Evolutionary conservation across 53 echinoderm and acorn worm species (phyloP), one percentile per base, ranked within the genome.

Genomic region (Mesocentrotus franciscanus): DNA sequence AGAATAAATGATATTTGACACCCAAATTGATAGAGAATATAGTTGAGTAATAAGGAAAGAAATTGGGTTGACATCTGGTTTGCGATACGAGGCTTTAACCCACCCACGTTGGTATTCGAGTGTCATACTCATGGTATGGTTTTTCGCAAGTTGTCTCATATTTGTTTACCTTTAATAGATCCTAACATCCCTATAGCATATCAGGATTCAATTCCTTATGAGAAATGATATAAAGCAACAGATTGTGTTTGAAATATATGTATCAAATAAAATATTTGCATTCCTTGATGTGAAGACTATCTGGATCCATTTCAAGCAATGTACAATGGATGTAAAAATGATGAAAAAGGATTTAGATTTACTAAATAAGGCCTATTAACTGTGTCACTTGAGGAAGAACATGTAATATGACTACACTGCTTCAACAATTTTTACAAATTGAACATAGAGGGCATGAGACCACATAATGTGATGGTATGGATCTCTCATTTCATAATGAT

Each of bases 371-470:
- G 66, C 22, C 7, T 7, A 5, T 68, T 26, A 68, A 68, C 18
- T 24, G 8, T 24, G 24, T 24, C 24, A 26, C 9, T 9, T 76
- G 0, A 27, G 13, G n/a, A 30, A 30, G 75, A 32, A 30, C 12
- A 75, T 32, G 30, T 15, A 12, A 76, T 76, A 27, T 32, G 13
- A 30, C 30, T 1, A 36, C 36, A 14, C 7, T 22, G 42, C 36
- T 18, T 5, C 17, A 17, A 79, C 6, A 7, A 9, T 2, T 81
- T 36, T 81, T 13, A 18, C 1, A 42, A 11, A 39, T 27, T n/a
- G 87, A 87, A 87, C 87, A 87, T 58, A 87, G 87, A 87, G 87
- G 87, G 87, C 87, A 58, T 29, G 13, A 27, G 87, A 87, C 87
- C 87, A 57, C 87, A 59, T 11, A 26, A 87, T 27, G 13, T n/a